phyloP scores from a whole-genome alignment of 2,113 vertebrate species.

The Phasianus colchicus region DNA sequence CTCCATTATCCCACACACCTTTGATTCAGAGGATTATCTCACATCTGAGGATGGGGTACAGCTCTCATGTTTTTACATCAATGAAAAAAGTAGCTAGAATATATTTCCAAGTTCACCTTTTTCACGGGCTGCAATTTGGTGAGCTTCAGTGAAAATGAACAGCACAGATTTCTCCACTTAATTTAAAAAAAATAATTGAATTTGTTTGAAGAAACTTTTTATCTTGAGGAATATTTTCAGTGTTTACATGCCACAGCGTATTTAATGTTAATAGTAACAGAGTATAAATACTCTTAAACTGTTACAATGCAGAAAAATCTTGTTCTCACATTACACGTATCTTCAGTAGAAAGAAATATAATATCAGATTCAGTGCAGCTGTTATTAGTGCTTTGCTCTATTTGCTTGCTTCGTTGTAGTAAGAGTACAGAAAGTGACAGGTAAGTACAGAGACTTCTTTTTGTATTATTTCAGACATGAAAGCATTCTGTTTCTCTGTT shows the following conservation, averaged over 20 bases:
- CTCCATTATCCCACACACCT: not conserved
- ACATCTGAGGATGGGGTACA: not conserved
- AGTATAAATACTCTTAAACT: not conserved
- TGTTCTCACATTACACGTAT: rapidly evolving
- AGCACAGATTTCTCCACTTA: not conserved
- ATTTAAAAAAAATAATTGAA: not conserved
- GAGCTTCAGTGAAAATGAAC: not conserved
- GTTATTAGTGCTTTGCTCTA: not conserved
- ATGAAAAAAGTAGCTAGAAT: not conserved
- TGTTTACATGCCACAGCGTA: not conserved
- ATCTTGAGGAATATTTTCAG: not conserved
- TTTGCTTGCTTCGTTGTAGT: not conserved
- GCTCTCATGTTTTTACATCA: not conserved
- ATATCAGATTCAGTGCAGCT: not conserved
- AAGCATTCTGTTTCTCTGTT: not conserved
- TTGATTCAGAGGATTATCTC: not conserved
- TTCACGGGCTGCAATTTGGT: not conserved
- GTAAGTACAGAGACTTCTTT: not conserved
- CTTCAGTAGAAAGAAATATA: not conserved
- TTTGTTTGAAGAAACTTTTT: not conserved
- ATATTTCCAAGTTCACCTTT: not conserved
- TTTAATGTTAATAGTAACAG: not conserved
- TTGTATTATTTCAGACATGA: rapidly evolving
- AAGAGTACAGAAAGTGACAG: not conserved
- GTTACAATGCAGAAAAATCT: not conserved